Evolutionary conservation across 2,888 invertebrate genomes (phyloP), one percentile per base, ranked within the genome.

Genomic region (Heliconius aoede): DNA sequence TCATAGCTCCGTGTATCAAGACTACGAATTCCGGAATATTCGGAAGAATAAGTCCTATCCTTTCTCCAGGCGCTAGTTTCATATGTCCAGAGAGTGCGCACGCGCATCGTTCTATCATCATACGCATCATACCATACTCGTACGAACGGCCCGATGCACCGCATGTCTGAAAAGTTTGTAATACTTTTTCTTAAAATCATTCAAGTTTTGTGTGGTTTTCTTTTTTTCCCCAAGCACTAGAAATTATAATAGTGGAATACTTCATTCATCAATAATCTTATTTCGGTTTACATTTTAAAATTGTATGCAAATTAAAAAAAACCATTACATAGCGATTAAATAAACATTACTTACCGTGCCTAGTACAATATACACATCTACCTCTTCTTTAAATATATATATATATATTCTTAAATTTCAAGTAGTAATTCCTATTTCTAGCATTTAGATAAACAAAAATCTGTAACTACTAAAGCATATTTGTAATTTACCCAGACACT

Each of bases 1-100:
- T 93, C 86, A 96, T 92, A 64, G 96, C 96, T 4, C 96, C 96
- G 82, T 96, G 95, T 68, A 96, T 95, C n/a, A 95, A 92, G 32
- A 96, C 94, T 15, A 95, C 91, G 84, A 95, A 97, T 89, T 97
- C 97, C 0, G 97, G 97, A 73, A 96, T 94, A 86, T 97, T 97
- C 9, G 96, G 97, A 80, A 97, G 88, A 55, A 97, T 93, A 30
- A 97, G 88, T 1, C 96, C 97, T 3, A 97, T 87, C 26, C 95
- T 95, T 72, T 97, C 96, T 3, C 96, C 96, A 1, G 95, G 95
- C 80, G 94, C 88, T 80, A 97, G 88, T 13, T 95, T 94, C 77
- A 96, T 88, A 69, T 94, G 94, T 0, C 95, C 94, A 1, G 95
- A 83, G 30, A 96, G 89, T 0, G 95, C 96, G 73, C 92, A 91